These are phyloP conservation scores for Aphrophora alni DNA, from an alignment of 2,888 invertebrate genomes.

Conservation along the genomic window DNA sequence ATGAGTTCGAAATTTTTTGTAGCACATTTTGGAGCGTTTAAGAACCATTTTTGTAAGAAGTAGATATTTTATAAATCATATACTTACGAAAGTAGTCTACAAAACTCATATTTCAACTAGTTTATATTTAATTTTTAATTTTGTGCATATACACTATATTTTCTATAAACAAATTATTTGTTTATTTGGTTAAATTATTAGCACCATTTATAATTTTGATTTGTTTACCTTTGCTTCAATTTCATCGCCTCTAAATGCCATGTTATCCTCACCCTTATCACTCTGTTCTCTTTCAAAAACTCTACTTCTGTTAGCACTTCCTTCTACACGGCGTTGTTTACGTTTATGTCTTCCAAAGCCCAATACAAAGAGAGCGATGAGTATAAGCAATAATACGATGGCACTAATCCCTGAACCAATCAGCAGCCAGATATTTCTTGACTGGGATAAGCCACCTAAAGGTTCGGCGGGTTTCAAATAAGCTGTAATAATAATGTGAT, in stretches of 20 bases:
- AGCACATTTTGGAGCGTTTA: too few relatives aligned
- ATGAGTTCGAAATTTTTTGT: too few relatives aligned
- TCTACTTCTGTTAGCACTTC: constrained; percentile 41
- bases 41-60: too few relatives aligned
- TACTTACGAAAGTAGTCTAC: too few relatives aligned
- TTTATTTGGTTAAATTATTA: too few relatives aligned
- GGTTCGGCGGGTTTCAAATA: constrained; percentile 66
- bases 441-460: constrained; percentile 49
- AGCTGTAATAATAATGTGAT: constrained; percentile 60
- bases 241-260: constrained; percentile 33
- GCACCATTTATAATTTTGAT: too few relatives aligned
- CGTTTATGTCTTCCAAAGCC: constrained; percentile 43
- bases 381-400: constrained; percentile 64
- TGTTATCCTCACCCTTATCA: constrained; percentile 26
- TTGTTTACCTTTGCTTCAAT: constrained; percentile 31
- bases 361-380: constrained; percentile 57
- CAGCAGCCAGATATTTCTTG: constrained; percentile 68
- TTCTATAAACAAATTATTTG: too few relatives aligned
- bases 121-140: too few relatives aligned
- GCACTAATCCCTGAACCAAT: constrained; percentile 67
- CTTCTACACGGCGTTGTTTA: constrained; percentile 36
- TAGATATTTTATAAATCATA: too few relatives aligned
- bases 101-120: too few relatives aligned
- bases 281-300: constrained; percentile 42
- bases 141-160: too few relatives aligned